Conservation (phyloP, 2,113 vertebrate species). For the Syrrhaptes paradoxus region DNA sequence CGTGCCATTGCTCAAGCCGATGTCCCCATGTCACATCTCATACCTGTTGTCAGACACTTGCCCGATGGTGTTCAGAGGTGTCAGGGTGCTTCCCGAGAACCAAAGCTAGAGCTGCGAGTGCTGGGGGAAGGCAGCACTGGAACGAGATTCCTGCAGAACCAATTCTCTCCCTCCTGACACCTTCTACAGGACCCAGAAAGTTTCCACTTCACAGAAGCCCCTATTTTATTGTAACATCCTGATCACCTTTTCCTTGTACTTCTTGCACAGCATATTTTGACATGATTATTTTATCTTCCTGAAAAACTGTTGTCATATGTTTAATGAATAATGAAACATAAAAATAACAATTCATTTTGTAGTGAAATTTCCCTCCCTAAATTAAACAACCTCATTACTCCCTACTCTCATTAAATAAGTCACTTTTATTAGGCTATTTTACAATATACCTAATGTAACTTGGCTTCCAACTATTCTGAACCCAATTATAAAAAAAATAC, state of each 20-base stretch:
- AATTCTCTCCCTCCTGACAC: not conserved
- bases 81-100: not conserved
- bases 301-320: conserved; percentile 20
- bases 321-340: conserved; percentile 30
- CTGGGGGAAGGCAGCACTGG: not conserved
- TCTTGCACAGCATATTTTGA: not conserved
- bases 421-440: conserved; percentile 40
- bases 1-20: not conserved
- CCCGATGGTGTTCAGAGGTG: not conserved
- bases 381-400: conserved; percentile 15
- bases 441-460: not conserved
- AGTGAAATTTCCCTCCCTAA: not conserved
- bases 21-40: not conserved
- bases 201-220: not conserved
- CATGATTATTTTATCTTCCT: not conserved
- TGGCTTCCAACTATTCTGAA: not conserved
- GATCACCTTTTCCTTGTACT: not conserved
- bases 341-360: conserved; percentile 3
- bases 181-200: not conserved
- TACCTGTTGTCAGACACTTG: not conserved
- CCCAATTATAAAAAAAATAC: not conserved
- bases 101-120: not conserved
- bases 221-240: not conserved
- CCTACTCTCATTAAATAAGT: conserved; percentile 28
- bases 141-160: not conserved